Evolutionary conservation across 2,113 vertebrate species (phyloP).

Genomic region (Zosterops hypoxanthus): DNA sequence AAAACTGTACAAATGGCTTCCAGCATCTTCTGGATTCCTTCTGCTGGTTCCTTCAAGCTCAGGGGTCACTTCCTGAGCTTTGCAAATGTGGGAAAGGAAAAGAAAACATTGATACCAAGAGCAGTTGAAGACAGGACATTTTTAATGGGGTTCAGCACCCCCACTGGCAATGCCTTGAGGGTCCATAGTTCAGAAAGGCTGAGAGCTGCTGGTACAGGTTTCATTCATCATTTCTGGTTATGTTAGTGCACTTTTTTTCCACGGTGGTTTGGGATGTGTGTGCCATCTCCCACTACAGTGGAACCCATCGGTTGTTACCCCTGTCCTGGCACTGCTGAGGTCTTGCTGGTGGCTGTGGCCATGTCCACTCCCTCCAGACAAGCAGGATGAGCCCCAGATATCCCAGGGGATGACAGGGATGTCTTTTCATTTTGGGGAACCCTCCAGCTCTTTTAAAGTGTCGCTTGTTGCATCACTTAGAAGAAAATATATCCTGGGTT

Average conservation of each 20-base stretch:
- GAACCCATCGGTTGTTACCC: slow-evolving; percentile 19
- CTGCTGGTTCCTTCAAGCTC: background rate
- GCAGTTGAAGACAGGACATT: background rate
- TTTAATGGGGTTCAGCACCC: background rate
- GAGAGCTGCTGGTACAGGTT: background rate
- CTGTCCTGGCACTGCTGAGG: background rate
- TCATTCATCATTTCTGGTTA: background rate
- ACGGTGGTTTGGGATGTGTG: background rate
- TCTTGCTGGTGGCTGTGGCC: background rate
- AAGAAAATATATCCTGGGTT: background rate
- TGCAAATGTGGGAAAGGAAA: background rate
- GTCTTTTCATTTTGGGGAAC: background rate
- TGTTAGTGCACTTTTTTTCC: slow-evolving; percentile 58
- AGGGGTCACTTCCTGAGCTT: background rate
- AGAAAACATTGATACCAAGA: background rate
- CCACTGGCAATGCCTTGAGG: background rate
- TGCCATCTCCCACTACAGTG: background rate
- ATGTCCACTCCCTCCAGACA: background rate
- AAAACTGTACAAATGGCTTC: background rate
- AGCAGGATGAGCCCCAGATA: background rate
- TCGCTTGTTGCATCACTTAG: background rate
- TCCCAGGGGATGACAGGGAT: background rate
- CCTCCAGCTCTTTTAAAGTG: background rate
- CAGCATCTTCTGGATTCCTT: background rate
- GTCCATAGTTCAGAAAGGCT: background rate